These are phyloP conservation scores for Mesorhabditis spiculigera DNA, from an alignment of 2,888 invertebrate genomes.

Conservation along the genomic window DNA sequence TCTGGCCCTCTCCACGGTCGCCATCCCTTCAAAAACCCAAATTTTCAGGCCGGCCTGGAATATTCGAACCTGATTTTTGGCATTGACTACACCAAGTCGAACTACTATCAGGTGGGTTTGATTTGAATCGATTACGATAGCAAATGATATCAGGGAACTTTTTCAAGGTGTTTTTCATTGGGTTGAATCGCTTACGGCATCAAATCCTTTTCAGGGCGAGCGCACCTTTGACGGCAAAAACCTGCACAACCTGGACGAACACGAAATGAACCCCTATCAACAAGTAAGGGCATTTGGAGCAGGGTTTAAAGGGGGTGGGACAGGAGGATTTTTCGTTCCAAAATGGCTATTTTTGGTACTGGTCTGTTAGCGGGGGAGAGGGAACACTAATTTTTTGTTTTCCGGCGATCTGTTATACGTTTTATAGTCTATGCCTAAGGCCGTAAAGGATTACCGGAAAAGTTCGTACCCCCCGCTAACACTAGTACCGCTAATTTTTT, in stretches of 20 bases:
- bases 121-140: slow-evolving; percentile 22
- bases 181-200: slow-evolving; percentile 41
- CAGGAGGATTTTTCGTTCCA: too few relatives aligned
- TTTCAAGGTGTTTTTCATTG: not conserved
- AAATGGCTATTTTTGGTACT: too few relatives aligned
- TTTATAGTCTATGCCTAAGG: too few relatives aligned
- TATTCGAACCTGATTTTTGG: slow-evolving; percentile 59
- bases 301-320: too few relatives aligned
- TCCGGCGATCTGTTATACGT: too few relatives aligned
- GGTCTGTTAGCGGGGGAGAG: too few relatives aligned
- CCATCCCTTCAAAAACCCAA: not conserved
- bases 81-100: slow-evolving; percentile 65
- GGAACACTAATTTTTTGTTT: too few relatives aligned
- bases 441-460: too few relatives aligned
- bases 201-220: slow-evolving; percentile 63
- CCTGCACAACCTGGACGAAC: slow-evolving; percentile 59
- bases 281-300: slow-evolving; percentile 33
- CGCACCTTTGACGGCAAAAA: slow-evolving; percentile 61
- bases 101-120: slow-evolving; percentile 62
- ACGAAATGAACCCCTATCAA: slow-evolving; percentile 62
- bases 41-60: slow-evolving; percentile 56
- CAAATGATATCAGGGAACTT: not conserved
- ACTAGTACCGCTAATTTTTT: not conserved
- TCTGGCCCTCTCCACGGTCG: not conserved
- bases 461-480: too few relatives aligned